Evolutionary conservation across 1,140 invertebrate species (phyloP), one percentile per base, ranked within the genome.

Genomic region (Drosophila chauvacae): DNA sequence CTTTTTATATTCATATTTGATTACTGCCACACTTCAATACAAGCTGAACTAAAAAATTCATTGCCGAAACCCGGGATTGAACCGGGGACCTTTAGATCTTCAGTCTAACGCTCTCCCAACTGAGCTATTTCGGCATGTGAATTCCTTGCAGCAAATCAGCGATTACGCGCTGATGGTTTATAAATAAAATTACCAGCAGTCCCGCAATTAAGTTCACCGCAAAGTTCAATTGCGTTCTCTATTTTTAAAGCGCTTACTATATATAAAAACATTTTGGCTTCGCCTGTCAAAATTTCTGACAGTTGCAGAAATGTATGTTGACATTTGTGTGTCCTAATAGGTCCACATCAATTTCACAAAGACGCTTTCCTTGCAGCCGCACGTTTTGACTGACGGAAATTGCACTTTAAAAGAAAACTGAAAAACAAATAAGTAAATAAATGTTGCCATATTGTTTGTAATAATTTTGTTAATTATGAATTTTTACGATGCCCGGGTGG

Each of bases 101-200:
- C 95, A 95, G 95, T 95, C 95, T 96, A 95, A 95, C 95, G 95
- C 95, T 96, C 95, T 96, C 95, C 95, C 95, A 95, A 95, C 95
- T 95, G 95, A 95, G 95, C 95, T 95, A 95, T 95, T 95, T 95
- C 95, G 95, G 95, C 95, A 1, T 5, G 2, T 51, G 51, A 6
- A 0, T 9, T 9, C 0, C 0, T 1, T 0, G 1, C 4, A 13
- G 4, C 60, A 1, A 45, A 51, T 18, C 20, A 55, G 5, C 5
- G 18, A 61, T 28, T 64, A 61, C 37, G 16, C 1, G 18, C 7
- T 18, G 45, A 3, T 9, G 16, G 14, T 37, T 16, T 48, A 26
- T 57, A 47, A 57, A 16, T 26, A 53, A 16, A 50, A 16, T 33
- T 11, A 7, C 16, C 26, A 3, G 4, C 16, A 23, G 20, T 26